Evolutionary conservation across 92 coral and sea anemone species (phyloP), one percentile per base, ranked within the genome.

Genomic region (Epizoanthus scotinus): DNA sequence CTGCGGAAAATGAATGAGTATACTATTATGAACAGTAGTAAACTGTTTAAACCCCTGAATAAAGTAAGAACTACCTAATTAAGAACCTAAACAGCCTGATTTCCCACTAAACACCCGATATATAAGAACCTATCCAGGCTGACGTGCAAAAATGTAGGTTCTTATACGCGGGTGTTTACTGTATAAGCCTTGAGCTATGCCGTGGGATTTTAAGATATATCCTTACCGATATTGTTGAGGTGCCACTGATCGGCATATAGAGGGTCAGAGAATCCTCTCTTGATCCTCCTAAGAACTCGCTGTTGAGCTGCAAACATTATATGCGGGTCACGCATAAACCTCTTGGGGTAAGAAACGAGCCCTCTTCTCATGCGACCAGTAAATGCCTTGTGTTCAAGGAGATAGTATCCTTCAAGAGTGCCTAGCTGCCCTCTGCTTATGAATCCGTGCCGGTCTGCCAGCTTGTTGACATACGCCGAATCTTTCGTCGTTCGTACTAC

Each of bases 141-240:
- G n/a, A n/a, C n/a, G n/a, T n/a, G n/a, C n/a, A n/a, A n/a, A n/a
- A n/a, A n/a, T n/a, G n/a, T n/a, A n/a, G n/a, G n/a, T n/a, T n/a
- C n/a, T n/a, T n/a, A n/a, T n/a, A n/a, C n/a, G n/a, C n/a, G n/a
- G n/a, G 18, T 27, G 18, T 17, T n/a, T n/a, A n/a, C n/a, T n/a
- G n/a, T n/a, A n/a, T n/a, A n/a, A n/a, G n/a, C n/a, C n/a, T n/a
- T n/a, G n/a, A n/a, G n/a, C n/a, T n/a, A n/a, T n/a, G n/a, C n/a
- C n/a, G n/a, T n/a, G n/a, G n/a, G n/a, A n/a, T n/a, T n/a, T n/a
- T n/a, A n/a, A n/a, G 31, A 17, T 14, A 27, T 36, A 13, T 5
- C 34, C 98, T 82, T 63, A 96, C 99, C 98, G 56, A 91, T 88
- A 69, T 96, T 96, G 84, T 96, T 89, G 66, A 96, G 87, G 64